A percentile compares a stretch with the other conserved stretches of the same genome.
Evolutionary conservation across 1,140 invertebrate genomes (phyloP).

Genomic region (Lordiphosa clarofinis): DNA sequence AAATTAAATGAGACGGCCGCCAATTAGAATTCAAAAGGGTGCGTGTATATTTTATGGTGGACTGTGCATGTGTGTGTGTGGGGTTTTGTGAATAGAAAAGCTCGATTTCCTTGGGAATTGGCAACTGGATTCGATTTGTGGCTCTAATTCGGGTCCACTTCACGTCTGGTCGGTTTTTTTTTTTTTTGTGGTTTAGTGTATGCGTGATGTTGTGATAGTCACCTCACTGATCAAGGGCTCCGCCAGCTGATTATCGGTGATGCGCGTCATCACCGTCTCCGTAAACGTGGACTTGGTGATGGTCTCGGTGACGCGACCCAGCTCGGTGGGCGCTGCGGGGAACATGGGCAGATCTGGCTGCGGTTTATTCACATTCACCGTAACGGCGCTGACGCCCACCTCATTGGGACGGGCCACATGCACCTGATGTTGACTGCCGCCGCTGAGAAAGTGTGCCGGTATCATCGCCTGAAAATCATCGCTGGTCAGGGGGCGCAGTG

Average conservation of each 20-base stretch:
- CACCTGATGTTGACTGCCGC: conserved; percentile 79
- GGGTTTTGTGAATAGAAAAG: conserved; percentile 20
- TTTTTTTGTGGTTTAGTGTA: conserved; percentile 57
- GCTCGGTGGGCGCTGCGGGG: conserved; percentile 89
- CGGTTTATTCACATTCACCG: conserved; percentile 86
- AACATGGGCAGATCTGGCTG: conserved; percentile 85
- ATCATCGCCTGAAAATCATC: conserved; percentile 97
- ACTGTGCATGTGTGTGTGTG: conserved; percentile 28
- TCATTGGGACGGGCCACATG: conserved; percentile 74
- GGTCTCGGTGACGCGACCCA: conserved; percentile 93
- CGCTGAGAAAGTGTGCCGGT: conserved; percentile 90
- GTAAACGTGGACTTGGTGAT: conserved; percentile 96
- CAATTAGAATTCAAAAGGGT: conserved; percentile 31
- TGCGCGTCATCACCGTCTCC: conserved; percentile 94
- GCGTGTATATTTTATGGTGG: conserved; percentile 27
- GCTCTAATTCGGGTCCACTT: background rate
- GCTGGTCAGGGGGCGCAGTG: conserved; percentile 91
- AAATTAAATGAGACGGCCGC: conserved; percentile 15
- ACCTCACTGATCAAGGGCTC: conserved; percentile 93
- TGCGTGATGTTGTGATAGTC: conserved; percentile 79
- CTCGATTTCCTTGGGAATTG: conserved; percentile 23
- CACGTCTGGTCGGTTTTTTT: background rate
- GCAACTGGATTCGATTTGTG: conserved; percentile 4
- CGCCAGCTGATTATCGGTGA: conserved; percentile 93
- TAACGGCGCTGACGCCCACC: conserved; percentile 82